Evolutionary conservation across 2,888 invertebrate genomes (phyloP), one percentile per base, ranked within the genome.

Genomic region (Chrysolina haemoptera): DNA sequence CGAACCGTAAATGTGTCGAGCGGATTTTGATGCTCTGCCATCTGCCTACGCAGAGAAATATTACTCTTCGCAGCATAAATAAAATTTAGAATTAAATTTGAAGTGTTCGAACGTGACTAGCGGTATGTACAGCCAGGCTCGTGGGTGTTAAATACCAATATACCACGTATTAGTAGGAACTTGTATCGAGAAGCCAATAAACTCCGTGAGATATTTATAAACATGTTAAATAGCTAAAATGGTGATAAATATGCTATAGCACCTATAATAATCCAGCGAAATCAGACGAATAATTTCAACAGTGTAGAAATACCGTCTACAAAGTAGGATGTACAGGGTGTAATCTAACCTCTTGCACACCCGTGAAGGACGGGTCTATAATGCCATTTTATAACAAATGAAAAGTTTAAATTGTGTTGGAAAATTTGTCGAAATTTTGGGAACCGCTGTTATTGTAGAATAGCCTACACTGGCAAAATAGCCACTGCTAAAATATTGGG

Each of bases 71-170:
- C 53, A 11, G 20, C 16, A 59, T 59, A 59, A 59, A 59, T 59
- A 35, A 59, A 59, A 35, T 35, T 27, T 9, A 14, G 27, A 59
- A 59, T 59, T 35, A n/a, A 35, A 59, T 27, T 59, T n/a, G 27
- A 59, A 59, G 27, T 35, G 59, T 59, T 59, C 22, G 59, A 59
- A 59, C 59, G 59, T 59, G 59, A 59, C 59, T n/a, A 8, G n/a
- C 1, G 9, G 27, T 59, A 59, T 35, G 27, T 35, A 12, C 8
- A 27, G 35, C 59, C 9, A 6, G 27, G 14, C n/a, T 14, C 35
- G 59, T 35, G 59, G 59, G 59, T 11, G 59, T n/a, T 14, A 22
- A 59, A 59, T 59, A 27, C 14, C 59, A 16, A 59, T 59, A 35
- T 35, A 16, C 59, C 35, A 59, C 59, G 59, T 27, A 35, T 59